Evolutionary conservation across 2,113 vertebrate species (phyloP).

Genomic region (Ploceus nigricollis): DNA sequence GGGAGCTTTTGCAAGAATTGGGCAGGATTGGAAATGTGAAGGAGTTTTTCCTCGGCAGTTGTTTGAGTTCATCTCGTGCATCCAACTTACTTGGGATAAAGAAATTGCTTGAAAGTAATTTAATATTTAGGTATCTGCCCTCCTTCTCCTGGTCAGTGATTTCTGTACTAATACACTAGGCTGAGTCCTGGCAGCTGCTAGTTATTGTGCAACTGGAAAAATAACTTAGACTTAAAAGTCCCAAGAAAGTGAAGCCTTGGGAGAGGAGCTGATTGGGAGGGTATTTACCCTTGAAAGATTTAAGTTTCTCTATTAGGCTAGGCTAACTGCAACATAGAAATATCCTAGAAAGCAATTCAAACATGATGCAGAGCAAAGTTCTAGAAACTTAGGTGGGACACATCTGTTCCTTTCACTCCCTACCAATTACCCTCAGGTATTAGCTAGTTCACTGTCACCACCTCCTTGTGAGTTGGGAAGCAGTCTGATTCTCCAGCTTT

Average conservation of each 20-base stretch:
- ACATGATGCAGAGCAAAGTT: neutral
- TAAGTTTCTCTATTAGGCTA: neutral
- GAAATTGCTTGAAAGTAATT: neutral
- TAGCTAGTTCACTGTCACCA: neutral
- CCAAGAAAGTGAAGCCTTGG: neutral
- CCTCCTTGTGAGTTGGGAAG: neutral
- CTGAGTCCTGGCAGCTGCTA: neutral
- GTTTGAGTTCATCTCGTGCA: neutral
- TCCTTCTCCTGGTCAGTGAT: neutral
- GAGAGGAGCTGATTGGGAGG: neutral
- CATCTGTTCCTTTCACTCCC: neutral
- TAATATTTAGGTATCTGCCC: neutral
- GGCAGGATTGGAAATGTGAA: neutral
- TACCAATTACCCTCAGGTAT: neutral
- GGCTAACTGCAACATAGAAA: neutral
- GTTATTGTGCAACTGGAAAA: neutral
- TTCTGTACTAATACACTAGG: neutral
- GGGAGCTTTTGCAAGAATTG: neutral
- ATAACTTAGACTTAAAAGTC: neutral
- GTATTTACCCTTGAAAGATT: neutral
- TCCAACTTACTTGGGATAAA: neutral
- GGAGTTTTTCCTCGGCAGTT: neutral
- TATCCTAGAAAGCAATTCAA: neutral
- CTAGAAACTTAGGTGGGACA: neutral
- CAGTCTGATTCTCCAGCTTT: neutral